Conservation (phyloP, 2,113 vertebrate genomes). For the Pomatostomus ruficeps region DNA sequence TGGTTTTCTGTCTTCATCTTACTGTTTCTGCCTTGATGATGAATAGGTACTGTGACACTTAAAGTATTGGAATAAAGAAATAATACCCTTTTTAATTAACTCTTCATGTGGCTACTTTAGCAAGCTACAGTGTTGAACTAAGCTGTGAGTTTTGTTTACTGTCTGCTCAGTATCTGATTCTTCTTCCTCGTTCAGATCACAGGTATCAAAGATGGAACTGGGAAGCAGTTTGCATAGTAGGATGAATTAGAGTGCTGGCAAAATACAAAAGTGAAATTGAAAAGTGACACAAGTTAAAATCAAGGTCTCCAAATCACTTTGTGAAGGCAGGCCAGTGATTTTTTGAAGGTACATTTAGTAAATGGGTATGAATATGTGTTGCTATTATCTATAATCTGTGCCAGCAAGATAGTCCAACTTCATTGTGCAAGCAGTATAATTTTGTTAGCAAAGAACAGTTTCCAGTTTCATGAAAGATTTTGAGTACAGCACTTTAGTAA, state of each 20-base stretch:
- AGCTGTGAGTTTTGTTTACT: neutral
- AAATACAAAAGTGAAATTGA: neutral
- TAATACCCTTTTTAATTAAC: neutral
- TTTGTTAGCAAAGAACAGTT: neutral
- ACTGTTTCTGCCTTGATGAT: neutral
- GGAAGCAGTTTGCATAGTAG: neutral
- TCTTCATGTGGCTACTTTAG: neutral
- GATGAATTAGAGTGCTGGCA: neutral
- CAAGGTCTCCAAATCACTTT: neutral
- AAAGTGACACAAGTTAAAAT: neutral
- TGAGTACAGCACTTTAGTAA: neutral
- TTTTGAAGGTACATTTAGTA: neutral
- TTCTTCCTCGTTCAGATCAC: accelerated
- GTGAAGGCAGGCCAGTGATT: neutral
- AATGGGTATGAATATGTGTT: neutral
- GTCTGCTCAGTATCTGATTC: neutral
- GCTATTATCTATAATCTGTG: neutral
- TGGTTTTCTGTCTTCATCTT: neutral
- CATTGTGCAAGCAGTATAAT: neutral
- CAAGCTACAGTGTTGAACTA: neutral
- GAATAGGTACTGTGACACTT: neutral
- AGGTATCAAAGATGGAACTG: neutral
- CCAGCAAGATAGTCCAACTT: neutral
- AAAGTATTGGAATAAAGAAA: neutral
- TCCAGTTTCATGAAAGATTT: neutral